phyloP scores from a whole-genome alignment of 2,113 vertebrate species.

The Chauna torquata region DNA sequence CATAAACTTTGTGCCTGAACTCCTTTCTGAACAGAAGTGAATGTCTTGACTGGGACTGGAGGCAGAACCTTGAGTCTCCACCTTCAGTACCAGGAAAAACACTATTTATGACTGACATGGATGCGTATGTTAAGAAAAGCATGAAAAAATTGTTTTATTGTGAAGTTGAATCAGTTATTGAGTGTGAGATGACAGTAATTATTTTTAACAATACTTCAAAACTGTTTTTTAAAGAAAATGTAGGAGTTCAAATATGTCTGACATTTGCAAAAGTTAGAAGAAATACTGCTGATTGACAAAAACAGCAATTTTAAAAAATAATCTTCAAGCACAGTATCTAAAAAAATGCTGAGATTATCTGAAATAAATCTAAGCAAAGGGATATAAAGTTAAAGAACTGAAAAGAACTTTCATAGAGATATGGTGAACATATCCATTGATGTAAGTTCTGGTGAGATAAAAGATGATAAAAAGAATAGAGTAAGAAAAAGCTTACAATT shows the following conservation, averaged over 20 bases:
- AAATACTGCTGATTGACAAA: conserved; percentile 8
- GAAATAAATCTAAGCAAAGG: conserved; percentile 8
- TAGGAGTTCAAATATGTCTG: conserved; percentile 7
- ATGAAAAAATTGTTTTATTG: neutral
- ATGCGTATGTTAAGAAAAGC: neutral
- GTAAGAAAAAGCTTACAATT: neutral
- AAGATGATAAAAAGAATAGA: neutral
- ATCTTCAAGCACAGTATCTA: neutral
- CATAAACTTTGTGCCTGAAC: neutral
- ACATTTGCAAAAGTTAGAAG: neutral
- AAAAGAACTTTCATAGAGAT: neutral
- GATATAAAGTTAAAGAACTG: neutral
- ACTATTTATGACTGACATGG: neutral
- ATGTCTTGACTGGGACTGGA: neutral
- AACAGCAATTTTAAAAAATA: neutral
- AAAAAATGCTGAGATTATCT: neutral
- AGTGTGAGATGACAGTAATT: conserved; percentile 2
- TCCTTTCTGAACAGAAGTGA: neutral
- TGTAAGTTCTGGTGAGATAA: neutral
- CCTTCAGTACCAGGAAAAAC: neutral
- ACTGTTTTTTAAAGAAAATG: conserved; percentile 9
- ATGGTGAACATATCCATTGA: neutral
- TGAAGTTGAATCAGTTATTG: neutral
- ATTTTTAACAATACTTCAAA: conserved; percentile 23
- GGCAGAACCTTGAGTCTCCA: neutral